phyloP scores from a whole-genome alignment of 2,797 vertebrate genomes.

The Helicolenus hilgendorfi region DNA sequence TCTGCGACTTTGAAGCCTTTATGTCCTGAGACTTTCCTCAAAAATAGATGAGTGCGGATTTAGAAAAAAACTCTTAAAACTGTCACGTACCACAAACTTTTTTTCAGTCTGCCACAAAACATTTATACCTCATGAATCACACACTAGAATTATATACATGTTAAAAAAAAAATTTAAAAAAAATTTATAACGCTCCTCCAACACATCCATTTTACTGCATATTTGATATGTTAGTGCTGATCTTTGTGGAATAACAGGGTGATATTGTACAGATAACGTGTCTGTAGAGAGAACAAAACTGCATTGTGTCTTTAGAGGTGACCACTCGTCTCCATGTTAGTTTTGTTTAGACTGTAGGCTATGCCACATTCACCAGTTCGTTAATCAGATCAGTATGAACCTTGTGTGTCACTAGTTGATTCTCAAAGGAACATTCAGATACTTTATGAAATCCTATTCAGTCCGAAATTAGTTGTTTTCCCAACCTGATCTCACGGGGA shows the following conservation, averaged over 20 bases:
- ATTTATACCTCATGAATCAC: slow-evolving; percentile 44
- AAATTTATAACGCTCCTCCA: not conserved
- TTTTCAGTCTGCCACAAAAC: slow-evolving; percentile 18
- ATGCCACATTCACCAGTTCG: not conserved
- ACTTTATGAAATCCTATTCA: not conserved
- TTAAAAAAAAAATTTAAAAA: not conserved
- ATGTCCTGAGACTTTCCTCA: not conserved
- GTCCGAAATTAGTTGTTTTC: not conserved
- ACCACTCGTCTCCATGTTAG: slow-evolving; percentile 1
- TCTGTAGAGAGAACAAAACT: slow-evolving; percentile 13
- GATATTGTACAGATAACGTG: slow-evolving; percentile 47
- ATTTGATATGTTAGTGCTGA: slow-evolving; percentile 11
- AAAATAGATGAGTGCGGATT: not conserved
- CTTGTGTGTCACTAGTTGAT: not conserved
- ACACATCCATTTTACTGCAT: slow-evolving; percentile 1
- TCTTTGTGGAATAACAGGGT: slow-evolving; percentile 59
- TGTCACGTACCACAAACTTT: not conserved
- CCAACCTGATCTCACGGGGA: no score
- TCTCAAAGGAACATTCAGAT: slow-evolving; percentile 1
- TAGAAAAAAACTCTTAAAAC: not conserved
- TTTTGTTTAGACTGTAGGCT: not conserved
- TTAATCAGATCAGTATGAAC: not conserved
- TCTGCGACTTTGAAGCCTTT: not conserved
- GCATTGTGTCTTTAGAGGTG: slow-evolving; percentile 15
- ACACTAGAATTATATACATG: not conserved